Evolutionary conservation across 2,113 vertebrate species (phyloP), one percentile per base, ranked within the genome.

Genomic region (Dicaeum eximium): DNA sequence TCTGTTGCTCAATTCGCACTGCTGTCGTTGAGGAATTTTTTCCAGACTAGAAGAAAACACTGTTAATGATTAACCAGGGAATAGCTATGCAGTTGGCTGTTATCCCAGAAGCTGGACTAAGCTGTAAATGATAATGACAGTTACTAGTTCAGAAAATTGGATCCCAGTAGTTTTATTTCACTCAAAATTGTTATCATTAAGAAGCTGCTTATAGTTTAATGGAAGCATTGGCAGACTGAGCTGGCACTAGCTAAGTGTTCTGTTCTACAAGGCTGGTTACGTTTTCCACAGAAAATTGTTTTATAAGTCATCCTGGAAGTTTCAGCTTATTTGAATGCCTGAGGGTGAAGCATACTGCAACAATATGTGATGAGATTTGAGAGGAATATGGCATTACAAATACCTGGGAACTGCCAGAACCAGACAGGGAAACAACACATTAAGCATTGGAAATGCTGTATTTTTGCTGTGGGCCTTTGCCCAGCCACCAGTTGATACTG

Each of bases 231-330:
- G 84, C 84, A 70, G 48, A 75, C 48, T 61, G 86, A 92, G 48
- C 70, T 88, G 94, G 92, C 95, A 79, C 45, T 51, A 25, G 47
- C 54, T 60, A 44, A 96, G 90, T 96, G 91, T 97, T 96, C 97
- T 93, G 96, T 97, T 97, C 96, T 94, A 86, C 96, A 96, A 96
- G 96, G 80, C 92, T 93, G 96, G 93, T 62, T 95, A 86, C 38
- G 0, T 94, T 96, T 92, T 91, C 94, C 74, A 33, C 86, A 78
- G 96, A 95, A 97, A 98, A 97, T 97, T 92, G 86, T 96, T 97
- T 86, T 88, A 95, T 98, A 97, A 98, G 97, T 98, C 96, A 97
- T 72, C 78, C 71, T 62, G 83, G 69, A 96, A 92, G 74, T 71
- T 94, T 74, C 84, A 91, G 88, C 85, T 89, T 60, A 67, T 92